Percentiles rank a stretch among this genome's conserved stretches.
These are phyloP conservation scores for Leucania comma DNA, from an alignment of 2,888 invertebrate species.

Conservation along the genomic window DNA sequence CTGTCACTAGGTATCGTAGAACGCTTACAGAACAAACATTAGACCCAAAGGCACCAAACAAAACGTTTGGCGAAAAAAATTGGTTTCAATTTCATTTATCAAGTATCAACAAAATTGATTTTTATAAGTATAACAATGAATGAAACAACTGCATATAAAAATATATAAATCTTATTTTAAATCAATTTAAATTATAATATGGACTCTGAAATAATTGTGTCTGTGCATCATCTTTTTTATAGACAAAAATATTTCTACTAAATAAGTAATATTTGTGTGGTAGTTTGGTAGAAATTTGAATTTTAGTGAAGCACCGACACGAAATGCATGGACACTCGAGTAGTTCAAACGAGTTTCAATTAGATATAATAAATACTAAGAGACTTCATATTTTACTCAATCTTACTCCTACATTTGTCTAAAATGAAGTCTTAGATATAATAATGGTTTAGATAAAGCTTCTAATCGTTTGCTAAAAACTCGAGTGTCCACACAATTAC, in stretches of 20 bases:
- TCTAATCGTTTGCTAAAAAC: conserved; percentile 54
- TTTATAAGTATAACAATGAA: conserved; percentile 82
- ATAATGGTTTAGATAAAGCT: conserved; percentile 53
- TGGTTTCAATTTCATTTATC: conserved; percentile 65
- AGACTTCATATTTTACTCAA: conserved; percentile 57
- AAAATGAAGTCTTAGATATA: conserved; percentile 57
- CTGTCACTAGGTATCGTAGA: conserved; percentile 75
- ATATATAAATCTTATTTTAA: conserved; percentile 89
- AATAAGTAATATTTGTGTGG: conserved; percentile 32
- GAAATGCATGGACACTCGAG: conserved; percentile 43
- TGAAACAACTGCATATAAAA: conserved; percentile 89
- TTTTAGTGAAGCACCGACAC: conserved; percentile 49
- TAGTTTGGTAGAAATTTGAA: conserved; percentile 31
- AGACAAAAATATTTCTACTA: conserved; percentile 38
- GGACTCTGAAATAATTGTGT: conserved; percentile 42
- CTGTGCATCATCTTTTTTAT: conserved; percentile 34
- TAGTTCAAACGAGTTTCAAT: conserved; percentile 51
- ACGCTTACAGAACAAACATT: conserved; percentile 62
- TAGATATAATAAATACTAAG: conserved; percentile 41
- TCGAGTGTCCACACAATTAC: conserved; percentile 55
- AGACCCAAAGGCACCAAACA: conserved; percentile 70
- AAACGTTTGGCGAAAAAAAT: conserved; percentile 66
- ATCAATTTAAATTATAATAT: conserved; percentile 76
- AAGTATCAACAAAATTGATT: conserved; percentile 86
- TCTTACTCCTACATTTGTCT: conserved; percentile 57